Conservation (phyloP, 2,888 invertebrate genomes). For the Scrobipalpa atriplicella region DNA sequence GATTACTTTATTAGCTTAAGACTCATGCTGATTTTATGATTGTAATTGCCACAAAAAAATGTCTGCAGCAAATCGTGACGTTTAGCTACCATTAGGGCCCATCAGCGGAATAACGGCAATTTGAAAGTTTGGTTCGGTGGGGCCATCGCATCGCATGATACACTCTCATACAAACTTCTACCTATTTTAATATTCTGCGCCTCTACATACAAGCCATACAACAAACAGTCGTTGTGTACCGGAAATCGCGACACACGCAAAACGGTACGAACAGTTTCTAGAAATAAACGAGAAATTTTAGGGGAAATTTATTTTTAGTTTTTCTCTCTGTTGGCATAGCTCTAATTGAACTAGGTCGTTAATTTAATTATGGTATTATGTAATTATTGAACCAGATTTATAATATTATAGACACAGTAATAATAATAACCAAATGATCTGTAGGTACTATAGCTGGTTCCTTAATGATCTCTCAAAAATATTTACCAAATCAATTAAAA, state of each 20-base stretch:
- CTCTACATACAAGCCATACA: neutral
- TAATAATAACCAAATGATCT: too few relatives aligned
- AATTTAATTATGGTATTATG: too few relatives aligned
- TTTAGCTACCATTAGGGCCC: conserved; percentile 22
- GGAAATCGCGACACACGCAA: conserved; percentile 16
- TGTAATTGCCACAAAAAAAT: neutral
- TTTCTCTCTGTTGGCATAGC: neutral
- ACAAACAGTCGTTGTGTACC: neutral
- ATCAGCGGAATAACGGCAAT: conserved; percentile 21
- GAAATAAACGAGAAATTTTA: conserved; percentile 1
- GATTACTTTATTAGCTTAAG: neutral
- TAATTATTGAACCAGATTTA: too few relatives aligned
- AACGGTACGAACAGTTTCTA: neutral
- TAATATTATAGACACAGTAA: too few relatives aligned
- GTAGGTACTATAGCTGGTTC: too few relatives aligned
- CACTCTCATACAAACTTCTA: conserved; percentile 17
- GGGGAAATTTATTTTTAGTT: neutral
- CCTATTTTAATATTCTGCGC: neutral
- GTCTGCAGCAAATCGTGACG: conserved; percentile 7
- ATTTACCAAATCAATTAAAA: too few relatives aligned
- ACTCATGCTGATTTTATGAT: too few relatives aligned
- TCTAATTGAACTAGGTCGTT: too few relatives aligned
- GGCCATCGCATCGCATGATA: conserved; percentile 21
- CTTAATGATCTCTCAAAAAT: too few relatives aligned
- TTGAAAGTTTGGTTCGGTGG: conserved; percentile 14